Evolutionary conservation across 1,140 invertebrate species (phyloP).

Genomic region (Lasaia peninsularis): DNA sequence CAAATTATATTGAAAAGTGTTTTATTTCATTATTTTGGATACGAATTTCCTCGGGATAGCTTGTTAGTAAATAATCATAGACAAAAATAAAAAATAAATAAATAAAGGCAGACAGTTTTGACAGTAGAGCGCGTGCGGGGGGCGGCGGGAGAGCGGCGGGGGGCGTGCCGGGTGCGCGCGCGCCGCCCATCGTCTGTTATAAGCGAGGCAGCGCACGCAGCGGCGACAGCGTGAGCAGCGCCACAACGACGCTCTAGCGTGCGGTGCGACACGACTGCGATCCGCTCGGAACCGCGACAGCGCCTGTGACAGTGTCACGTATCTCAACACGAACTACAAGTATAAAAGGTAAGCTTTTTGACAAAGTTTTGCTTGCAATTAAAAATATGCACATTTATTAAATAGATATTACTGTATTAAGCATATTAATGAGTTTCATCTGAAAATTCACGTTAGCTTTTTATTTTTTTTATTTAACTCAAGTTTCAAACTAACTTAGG

Average conservation of each 20-base stretch:
- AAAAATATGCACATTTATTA: no score
- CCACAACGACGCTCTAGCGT: conserved; percentile 47
- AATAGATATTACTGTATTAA: no score
- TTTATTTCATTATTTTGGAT: no score
- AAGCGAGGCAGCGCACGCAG: conserved; percentile 51
- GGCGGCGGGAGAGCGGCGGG: conserved; percentile 43
- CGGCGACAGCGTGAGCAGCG: conserved; percentile 52
- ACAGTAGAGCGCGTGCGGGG: conserved; percentile 26
- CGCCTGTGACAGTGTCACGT: conserved; percentile 11
- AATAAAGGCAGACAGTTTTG: conserved; percentile 2
- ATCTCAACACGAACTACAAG: conserved; percentile 17
- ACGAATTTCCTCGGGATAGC: no score
- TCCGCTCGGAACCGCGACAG: conserved; percentile 27
- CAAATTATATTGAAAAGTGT: no score
- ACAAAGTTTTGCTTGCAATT: background rate
- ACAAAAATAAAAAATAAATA: no score
- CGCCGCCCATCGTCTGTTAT: conserved; percentile 59
- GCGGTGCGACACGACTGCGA: conserved; percentile 43
- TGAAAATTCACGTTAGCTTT: no score
- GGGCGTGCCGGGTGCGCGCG: conserved; percentile 46
- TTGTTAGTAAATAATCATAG: no score
- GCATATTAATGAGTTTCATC: no score
- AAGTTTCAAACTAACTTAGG: no score
- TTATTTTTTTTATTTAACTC: no score
- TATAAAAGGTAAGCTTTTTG: conserved; percentile 21